Percentiles rank a stretch among this genome's conserved stretches.
Conservation (phyloP, 2,113 vertebrate genomes). For the Centropus bengalensis region DNA sequence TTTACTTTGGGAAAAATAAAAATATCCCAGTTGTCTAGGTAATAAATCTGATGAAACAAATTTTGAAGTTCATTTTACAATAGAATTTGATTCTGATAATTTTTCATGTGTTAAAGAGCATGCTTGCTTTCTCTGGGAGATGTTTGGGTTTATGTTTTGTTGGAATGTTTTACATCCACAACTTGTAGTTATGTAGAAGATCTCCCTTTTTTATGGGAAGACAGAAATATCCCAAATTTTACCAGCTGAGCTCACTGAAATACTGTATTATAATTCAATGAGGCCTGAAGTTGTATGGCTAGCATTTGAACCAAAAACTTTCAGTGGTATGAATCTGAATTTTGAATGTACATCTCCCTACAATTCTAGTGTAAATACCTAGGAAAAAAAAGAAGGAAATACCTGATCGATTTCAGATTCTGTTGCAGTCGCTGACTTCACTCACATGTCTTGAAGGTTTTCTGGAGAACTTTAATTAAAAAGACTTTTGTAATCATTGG, state of each 20-base stretch:
- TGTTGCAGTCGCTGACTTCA: too few species aligned
- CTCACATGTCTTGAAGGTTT: neutral
- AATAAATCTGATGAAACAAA: conserved; percentile 20
- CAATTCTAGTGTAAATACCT: neutral
- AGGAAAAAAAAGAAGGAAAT: neutral
- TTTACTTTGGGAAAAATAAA: neutral
- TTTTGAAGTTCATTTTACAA: neutral
- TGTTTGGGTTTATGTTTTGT: neutral
- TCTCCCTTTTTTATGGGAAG: neutral
- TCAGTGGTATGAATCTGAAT: neutral
- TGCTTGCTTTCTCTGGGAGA: neutral
- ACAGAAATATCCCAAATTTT: neutral
- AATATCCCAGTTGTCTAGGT: conserved; percentile 7
- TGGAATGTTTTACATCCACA: neutral
- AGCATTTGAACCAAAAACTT: neutral
- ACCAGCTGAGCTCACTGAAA: neutral
- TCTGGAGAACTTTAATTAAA: neutral
- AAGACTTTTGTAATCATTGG: neutral
- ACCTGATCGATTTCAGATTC: neutral
- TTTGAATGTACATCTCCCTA: neutral
- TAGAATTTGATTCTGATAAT: conserved; percentile 42
- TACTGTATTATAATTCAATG: neutral
- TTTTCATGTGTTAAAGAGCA: conserved; percentile 22
- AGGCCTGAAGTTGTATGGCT: neutral
- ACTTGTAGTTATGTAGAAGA: neutral